A percentile compares a stretch with the other conserved stretches of the same genome.
These are phyloP conservation scores for Caretta caretta DNA, from an alignment of 2,113 vertebrate genomes.

Conservation along the genomic window DNA sequence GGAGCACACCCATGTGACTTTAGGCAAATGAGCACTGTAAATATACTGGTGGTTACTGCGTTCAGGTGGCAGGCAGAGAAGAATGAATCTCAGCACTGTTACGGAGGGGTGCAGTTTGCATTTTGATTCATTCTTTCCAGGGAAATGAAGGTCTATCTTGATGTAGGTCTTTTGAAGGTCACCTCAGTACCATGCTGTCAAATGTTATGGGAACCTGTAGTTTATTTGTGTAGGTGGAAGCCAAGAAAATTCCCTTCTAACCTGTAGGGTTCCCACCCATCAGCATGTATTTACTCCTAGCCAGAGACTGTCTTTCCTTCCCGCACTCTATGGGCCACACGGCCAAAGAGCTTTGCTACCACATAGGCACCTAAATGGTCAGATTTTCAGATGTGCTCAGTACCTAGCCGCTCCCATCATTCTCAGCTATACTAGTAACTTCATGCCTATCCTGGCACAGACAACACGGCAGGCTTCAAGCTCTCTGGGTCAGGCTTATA, in stretches of 20 bases:
- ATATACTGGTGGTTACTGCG: background rate
- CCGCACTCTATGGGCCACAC: background rate
- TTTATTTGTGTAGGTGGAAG: background rate
- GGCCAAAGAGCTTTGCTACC: background rate
- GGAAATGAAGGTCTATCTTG: background rate
- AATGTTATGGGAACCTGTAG: background rate
- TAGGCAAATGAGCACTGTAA: background rate
- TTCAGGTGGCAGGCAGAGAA: background rate
- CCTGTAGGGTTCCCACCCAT: background rate
- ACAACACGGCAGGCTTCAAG: background rate
- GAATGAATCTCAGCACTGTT: background rate
- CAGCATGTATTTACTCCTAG: background rate
- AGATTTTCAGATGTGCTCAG: background rate
- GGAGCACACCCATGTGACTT: background rate
- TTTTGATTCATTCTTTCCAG: background rate
- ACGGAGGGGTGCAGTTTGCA: background rate
- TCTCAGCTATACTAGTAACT: background rate
- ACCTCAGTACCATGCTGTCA: background rate
- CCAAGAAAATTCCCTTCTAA: background rate
- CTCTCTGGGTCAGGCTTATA: background rate
- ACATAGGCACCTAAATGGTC: background rate
- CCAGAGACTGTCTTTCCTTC: background rate
- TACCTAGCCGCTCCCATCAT: background rate
- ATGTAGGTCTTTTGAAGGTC: background rate
- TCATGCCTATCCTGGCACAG: background rate